Base-by-base conservation (phyloP, 2,113 vertebrate species). In the Corythaeola cristata region DNA sequence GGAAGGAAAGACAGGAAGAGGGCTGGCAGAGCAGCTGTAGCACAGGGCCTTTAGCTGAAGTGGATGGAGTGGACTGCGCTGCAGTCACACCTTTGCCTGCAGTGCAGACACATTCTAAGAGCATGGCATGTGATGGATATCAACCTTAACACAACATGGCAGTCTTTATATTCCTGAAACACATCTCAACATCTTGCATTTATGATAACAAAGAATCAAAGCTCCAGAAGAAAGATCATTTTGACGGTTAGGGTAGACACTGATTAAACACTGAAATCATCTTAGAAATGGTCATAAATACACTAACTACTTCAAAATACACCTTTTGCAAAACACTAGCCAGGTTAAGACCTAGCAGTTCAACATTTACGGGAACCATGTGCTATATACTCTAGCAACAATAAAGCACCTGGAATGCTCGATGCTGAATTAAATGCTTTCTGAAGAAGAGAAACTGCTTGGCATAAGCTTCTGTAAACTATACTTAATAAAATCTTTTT, bases 61-160 rank as follows among this genome's bases (percentile, higher is more conserved):
- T 1, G 8, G 23, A 5, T 6, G 12, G 39, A 73, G 50, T 7
- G n/a, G n/a, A n/a, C n/a, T n/a, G 0, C 6, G 3, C 33, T 33
- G 33, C 47, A 45, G 33, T 41, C 45, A 22, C 60, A 39, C 28
- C 39, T 75, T 6, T 52, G 17, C 35, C 45, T 52, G 62, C 85
- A 58, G 66, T 37, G 12, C 50, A 60, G 55, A 23, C 7, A n/a
- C 39, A n/a, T 52, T 72, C 35, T 8, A 6, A 58, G 44, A 41
- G 33, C 32, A 32, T 5, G 3, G 15, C 26, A 5, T 27, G 20
- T 52, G 82, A 44, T 35, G 49, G 30, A 12, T 1, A 0, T 13
- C 75, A 69, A 17, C 58, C 44, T 27, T 17, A 90, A 20, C 5
- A 37, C 47, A 75, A 20, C 28, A 2, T 0, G 6, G 37, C 39